Evolutionary conservation across 2,797 vertebrate genomes (phyloP), one percentile per base, ranked within the genome.

Genomic region (Mormyrus proboscirostris): DNA sequence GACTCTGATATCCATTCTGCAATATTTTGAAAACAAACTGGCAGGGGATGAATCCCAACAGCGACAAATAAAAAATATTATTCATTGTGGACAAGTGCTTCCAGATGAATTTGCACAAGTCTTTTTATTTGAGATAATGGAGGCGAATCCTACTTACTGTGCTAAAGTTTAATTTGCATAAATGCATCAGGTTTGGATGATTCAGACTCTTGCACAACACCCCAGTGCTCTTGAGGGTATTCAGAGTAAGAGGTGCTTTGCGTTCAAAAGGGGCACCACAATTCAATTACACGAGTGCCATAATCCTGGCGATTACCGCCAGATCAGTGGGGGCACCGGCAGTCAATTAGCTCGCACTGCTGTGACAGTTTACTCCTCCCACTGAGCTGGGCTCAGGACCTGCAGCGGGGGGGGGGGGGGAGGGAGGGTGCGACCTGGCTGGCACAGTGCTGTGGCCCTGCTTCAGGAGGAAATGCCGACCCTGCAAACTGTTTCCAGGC

Each of bases 231-330:
- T 44, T 22, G n/a, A 82, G 12, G 44, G 25, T 22, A 62, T 69
- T 84, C 50, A 84, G 86, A 65, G 5, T 50, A 65, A 85, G 82
- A 57, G 83, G 84, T 73, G 59, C 83, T 89, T 89, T 55, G 84
- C 33, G 29, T 89, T 33, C 59, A 33, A 69, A 55, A 53, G 87
- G 65, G 85, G 73, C 87, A 86, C 84, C 25, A 41, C 87, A 92
- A 90, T 91, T 44, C 90, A 91, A 89, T 89, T 85, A 92, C 59
- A 57, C 88, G 89, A 91, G 87, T 89, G 88, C 89, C 89, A 22
- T 91, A 92, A 92, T 92, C 89, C 88, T 19, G 7, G 88, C 87
- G 84, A 89, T 90, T 92, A 91, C 90, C 12, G 16, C 29, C 89
- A 88, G 90, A 92, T 90, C 92, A 90, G 90, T 86, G 65, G 88